Conservation (phyloP, 2,888 invertebrate genomes). For the Acleris cristana region DNA sequence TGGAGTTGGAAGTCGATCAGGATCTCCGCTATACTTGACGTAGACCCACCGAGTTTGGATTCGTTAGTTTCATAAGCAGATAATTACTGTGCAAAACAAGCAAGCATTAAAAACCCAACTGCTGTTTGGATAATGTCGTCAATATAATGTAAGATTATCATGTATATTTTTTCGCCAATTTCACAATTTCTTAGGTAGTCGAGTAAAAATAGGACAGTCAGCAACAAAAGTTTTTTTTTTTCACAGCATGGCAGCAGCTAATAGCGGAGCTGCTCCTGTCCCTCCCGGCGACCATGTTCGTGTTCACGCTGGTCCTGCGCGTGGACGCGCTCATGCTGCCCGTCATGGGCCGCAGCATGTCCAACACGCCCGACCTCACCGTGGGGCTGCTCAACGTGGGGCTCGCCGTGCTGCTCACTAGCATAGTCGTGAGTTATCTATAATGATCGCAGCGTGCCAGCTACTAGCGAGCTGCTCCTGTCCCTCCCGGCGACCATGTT, state of each 20-base stretch:
- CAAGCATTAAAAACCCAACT: too few relatives aligned
- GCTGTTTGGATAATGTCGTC: too few relatives aligned
- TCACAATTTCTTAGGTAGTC: too few relatives aligned
- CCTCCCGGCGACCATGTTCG: conserved; percentile 55
- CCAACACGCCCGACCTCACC: conserved; percentile 53
- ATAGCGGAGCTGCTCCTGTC: conserved; percentile 56
- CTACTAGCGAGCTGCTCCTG: conserved; percentile 52
- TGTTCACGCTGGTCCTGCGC: conserved; percentile 51
- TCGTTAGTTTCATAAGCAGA: too few relatives aligned
- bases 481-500: conserved; percentile 59
- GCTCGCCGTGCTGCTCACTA: conserved; percentile 48
- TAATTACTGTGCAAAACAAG: too few relatives aligned
- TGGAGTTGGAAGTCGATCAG: too few relatives aligned
- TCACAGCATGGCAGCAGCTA: conserved; percentile 68
- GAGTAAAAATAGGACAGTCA: too few relatives aligned
- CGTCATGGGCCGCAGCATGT: conserved; percentile 58
- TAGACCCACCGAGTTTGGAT: too few relatives aligned
- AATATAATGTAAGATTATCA: too few relatives aligned
- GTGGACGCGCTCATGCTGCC: conserved; percentile 64
- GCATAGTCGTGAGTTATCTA: conserved; percentile 51
- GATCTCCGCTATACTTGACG: too few relatives aligned
- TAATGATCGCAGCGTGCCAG: conserved; percentile 43
- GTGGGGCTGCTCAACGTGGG: conserved; percentile 58
- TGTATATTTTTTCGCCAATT: too few relatives aligned
- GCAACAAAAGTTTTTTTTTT: not conserved